Conservation (phyloP, 2,888 invertebrate genomes). For the Nymphalis c-album region DNA sequence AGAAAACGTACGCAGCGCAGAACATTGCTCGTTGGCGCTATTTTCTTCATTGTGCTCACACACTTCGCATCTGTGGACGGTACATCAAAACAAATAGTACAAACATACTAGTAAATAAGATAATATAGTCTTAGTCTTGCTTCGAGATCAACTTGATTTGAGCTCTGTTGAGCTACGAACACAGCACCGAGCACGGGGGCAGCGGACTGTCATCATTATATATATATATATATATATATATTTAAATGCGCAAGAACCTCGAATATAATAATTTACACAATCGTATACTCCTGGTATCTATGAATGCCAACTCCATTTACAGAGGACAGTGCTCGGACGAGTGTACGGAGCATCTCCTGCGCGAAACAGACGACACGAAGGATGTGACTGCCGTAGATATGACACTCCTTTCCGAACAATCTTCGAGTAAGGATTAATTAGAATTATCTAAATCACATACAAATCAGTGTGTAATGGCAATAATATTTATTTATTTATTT, state of each 20-base stretch:
- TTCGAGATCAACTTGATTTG: too few species aligned
- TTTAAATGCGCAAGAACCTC: too few species aligned
- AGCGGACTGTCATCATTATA: too few species aligned
- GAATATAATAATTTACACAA: too few species aligned
- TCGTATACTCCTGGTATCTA: neutral
- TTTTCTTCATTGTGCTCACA: slow-evolving; percentile 68
- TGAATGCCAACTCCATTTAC: neutral
- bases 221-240: too few species aligned
- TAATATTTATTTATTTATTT: too few species aligned
- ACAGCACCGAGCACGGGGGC: too few species aligned
- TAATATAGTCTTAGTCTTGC: too few species aligned
- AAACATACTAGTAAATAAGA: too few species aligned
- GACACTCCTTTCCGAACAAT: neutral
- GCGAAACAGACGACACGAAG: neutral
- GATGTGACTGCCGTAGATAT: too few species aligned
- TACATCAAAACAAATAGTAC: slow-evolving; percentile 33
- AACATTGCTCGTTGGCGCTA: slow-evolving; percentile 57
- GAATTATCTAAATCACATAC: too few species aligned
- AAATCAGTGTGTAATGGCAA: slow-evolving; percentile 16
- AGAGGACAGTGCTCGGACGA: neutral
- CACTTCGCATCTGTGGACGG: slow-evolving; percentile 52
- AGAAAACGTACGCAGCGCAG: slow-evolving; percentile 55
- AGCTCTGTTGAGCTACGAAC: too few species aligned
- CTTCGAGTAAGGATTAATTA: neutral
- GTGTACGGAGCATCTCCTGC: slow-evolving; percentile 1